phyloP scores from a whole-genome alignment of 2,888 invertebrate genomes.

The Ornithoptera alexandrae region DNA sequence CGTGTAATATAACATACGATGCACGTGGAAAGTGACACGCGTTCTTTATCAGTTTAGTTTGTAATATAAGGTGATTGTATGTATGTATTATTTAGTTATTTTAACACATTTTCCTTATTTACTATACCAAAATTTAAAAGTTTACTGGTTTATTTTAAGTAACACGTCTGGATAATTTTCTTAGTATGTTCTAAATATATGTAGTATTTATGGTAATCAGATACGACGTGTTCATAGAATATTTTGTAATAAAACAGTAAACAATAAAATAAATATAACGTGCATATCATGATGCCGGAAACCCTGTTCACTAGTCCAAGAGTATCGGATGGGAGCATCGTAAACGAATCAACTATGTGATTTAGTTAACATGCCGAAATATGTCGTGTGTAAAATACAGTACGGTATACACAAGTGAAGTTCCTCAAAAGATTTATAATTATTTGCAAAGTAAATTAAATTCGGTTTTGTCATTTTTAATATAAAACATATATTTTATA shows the following conservation, averaged over 20 bases:
- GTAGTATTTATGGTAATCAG: too few species aligned
- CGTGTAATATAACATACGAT: background rate
- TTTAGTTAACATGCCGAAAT: background rate
- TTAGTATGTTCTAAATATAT: too few species aligned
- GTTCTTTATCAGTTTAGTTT: background rate
- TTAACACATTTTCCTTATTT: background rate
- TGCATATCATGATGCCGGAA: background rate
- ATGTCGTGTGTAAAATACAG: too few species aligned
- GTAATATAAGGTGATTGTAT: background rate
- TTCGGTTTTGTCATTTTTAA: too few species aligned
- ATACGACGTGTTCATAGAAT: background rate
- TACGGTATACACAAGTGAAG: too few species aligned
- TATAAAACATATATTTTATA: too few species aligned
- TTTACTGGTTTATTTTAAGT: background rate
- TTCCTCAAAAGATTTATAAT: too few species aligned
- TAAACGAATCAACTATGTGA: constrained; percentile 1
- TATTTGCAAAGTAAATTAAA: too few species aligned
- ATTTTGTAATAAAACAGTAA: background rate
- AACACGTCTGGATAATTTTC: background rate
- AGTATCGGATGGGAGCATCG: constrained; percentile 1
- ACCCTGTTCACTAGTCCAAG: background rate
- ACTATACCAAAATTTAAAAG: background rate
- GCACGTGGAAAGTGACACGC: background rate
- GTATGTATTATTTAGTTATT: background rate
- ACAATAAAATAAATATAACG: background rate